Percentiles rank a stretch among this genome's conserved stretches.
Evolutionary conservation across 2,888 invertebrate genomes (phyloP).

Genomic region (Prosapia bicincta): DNA sequence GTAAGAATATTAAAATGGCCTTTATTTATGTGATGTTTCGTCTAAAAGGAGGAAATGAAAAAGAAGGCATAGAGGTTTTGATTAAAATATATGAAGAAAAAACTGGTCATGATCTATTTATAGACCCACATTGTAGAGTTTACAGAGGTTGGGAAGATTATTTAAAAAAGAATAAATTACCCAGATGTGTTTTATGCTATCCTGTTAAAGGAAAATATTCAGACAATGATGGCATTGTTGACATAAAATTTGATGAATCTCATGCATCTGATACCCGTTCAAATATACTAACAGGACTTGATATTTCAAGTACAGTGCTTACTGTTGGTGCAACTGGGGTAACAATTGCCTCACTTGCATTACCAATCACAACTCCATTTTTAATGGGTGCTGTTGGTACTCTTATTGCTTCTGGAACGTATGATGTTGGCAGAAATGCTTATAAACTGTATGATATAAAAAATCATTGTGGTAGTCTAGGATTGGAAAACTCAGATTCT

Average conservation of each 20-base stretch:
- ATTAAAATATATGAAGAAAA: slow-evolving; percentile 15
- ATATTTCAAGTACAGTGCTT: slow-evolving; percentile 25
- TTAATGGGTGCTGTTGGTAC: slow-evolving; percentile 27
- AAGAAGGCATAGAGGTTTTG: slow-evolving; percentile 23
- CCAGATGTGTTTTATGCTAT: slow-evolving; percentile 24
- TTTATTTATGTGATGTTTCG: slow-evolving; percentile 13
- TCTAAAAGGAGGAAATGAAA: slow-evolving; percentile 8
- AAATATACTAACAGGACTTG: slow-evolving; percentile 18
- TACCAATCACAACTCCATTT: slow-evolving; percentile 23
- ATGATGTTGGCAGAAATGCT: slow-evolving; percentile 21
- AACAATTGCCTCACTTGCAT: slow-evolving; percentile 20
- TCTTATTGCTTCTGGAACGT: slow-evolving; percentile 24
- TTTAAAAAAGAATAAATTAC: slow-evolving; percentile 26
- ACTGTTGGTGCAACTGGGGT: slow-evolving; percentile 26
- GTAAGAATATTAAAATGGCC: slow-evolving; percentile 7
- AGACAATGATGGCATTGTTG: slow-evolving; percentile 17
- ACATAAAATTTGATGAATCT: slow-evolving; percentile 19
- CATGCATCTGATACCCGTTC: slow-evolving; percentile 22
- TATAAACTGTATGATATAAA: slow-evolving; percentile 24
- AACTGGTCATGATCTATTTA: slow-evolving; percentile 11
- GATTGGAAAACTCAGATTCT: slow-evolving; percentile 25
- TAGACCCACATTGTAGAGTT: slow-evolving; percentile 21
- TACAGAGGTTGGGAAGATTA: slow-evolving; percentile 24
- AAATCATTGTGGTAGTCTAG: slow-evolving; percentile 19
- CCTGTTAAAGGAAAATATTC: slow-evolving; percentile 18